Base-by-base conservation (phyloP, 2,797 vertebrate species). In the Argentina silus region DNA sequence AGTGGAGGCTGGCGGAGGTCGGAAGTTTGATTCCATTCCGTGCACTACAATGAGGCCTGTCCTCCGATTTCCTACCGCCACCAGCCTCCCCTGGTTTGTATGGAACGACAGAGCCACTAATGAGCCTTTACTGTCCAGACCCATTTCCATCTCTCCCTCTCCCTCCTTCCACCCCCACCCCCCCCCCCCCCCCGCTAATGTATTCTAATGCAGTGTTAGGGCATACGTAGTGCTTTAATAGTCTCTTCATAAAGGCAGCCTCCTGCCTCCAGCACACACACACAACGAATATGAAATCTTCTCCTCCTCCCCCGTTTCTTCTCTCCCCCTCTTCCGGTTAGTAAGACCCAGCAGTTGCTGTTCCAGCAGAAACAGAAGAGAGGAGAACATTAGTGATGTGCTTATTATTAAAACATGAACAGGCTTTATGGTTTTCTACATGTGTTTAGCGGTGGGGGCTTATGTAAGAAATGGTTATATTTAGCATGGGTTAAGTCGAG, bases 331-430 rank as follows among this genome's bases (percentile, higher is more conserved):
- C 36, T n/a, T 62, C 60, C 36, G 27, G 60, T 62, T 6, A 9
- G 14, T 14, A 14, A 62, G 12, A 62, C 12, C 6, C 15, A 15
- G 12, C 47, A 48, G 47, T 73, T 83, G 74, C 81, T 85, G 84
- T 80, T 73, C 83, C 80, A 82, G 86, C 82, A 56, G 23, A 23
- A 17, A n/a, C 21, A 11, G 27, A 21, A 14, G 50, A 8, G 55
- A 21, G 21, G 48, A 8, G 55, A 80, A 83, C 80, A 85, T 85
- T 62, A 81, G 81, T 72, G 81, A 84, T 86, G 81, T 65, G 2
- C 76, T 87, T 85, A 88, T 90, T 88, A 89, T 85, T 90, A 88
- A 87, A 86, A 73, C 89, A 90, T 81, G 80, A 89, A 77, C 36
- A 73, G 78, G 80, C 81, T 85, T 85, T 88, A 84, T 87, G 82